Conservation (phyloP, 2,888 invertebrate species). For the Actias luna region DNA sequence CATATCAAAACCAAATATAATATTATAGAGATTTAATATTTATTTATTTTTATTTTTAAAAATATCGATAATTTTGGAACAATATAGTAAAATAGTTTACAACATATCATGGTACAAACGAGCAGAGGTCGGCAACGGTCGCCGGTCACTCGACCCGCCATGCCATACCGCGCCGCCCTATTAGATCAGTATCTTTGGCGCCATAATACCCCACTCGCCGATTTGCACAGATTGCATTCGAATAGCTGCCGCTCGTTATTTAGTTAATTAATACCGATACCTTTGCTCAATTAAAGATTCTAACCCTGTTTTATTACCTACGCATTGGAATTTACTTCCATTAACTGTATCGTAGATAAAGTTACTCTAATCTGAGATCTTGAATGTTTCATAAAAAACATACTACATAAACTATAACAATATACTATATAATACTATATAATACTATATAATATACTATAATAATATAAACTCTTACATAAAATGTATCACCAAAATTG, state of each 20-base stretch:
- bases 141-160: conserved; percentile 58
- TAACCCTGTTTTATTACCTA: conserved; percentile 27
- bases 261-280: conserved; percentile 52
- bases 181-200: conserved; percentile 72
- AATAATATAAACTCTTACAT: no score
- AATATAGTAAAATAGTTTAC: neutral
- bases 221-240: conserved; percentile 64
- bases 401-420: neutral
- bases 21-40: no score
- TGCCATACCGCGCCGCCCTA: conserved; percentile 45
- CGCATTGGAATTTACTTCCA: conserved; percentile 10
- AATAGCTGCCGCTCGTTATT: conserved; percentile 54
- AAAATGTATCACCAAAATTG: no score
- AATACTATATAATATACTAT: no score
- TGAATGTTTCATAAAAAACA: neutral
- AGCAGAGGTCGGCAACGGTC: conserved; percentile 59
- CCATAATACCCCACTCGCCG: conserved; percentile 58
- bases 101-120: conserved; percentile 22
- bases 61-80: conserved; percentile 29
- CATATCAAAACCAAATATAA: no score
- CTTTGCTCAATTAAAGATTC: conserved; percentile 23
- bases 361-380: neutral
- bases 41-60: conserved; percentile 4
- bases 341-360: conserved; percentile 2
- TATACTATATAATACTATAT: no score